phyloP scores from a whole-genome alignment of 2,888 invertebrate species.

The Drosophila recens region DNA sequence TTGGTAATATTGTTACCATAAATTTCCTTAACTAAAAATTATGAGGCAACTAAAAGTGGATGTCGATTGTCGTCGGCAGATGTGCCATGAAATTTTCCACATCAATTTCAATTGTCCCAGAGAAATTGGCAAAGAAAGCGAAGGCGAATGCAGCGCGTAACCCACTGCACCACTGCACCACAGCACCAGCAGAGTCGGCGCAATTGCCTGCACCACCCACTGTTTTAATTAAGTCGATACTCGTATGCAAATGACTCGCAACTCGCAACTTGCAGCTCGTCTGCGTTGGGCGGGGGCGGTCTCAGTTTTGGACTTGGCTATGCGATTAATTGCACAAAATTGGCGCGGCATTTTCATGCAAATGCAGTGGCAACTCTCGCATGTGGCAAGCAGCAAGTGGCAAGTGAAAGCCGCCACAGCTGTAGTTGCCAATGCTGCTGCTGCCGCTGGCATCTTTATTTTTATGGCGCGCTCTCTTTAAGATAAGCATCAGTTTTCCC shows the following conservation, averaged over 20 bases:
- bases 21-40: conserved; percentile 35
- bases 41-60: conserved; percentile 59
- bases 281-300: conserved; percentile 25
- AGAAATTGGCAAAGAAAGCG: conserved; percentile 71
- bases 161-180: conserved; percentile 14
- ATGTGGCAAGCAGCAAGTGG: conserved; percentile 28
- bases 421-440: too few relatives aligned
- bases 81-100: conserved; percentile 73
- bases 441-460: conserved; percentile 75
- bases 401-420: conserved; percentile 68
- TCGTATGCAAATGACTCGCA: conserved; percentile 66
- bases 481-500: conserved; percentile 36
- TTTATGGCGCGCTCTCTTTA: conserved; percentile 35
- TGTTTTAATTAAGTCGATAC: conserved; percentile 77
- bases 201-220: conserved; percentile 63
- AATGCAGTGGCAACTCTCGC: conserved; percentile 36
- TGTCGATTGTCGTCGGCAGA: conserved; percentile 58
- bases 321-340: conserved; percentile 79
- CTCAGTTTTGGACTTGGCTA: conserved; percentile 25
- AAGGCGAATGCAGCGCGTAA: conserved; percentile 28
- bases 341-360: conserved; percentile 71
- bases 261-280: conserved; percentile 40
- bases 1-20: background rate
- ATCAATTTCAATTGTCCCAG: conserved; percentile 65
- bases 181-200: background rate